These are phyloP conservation scores for Mungos mungo DNA, from an alignment of 2,113 vertebrate genomes.

Conservation along the genomic window DNA sequence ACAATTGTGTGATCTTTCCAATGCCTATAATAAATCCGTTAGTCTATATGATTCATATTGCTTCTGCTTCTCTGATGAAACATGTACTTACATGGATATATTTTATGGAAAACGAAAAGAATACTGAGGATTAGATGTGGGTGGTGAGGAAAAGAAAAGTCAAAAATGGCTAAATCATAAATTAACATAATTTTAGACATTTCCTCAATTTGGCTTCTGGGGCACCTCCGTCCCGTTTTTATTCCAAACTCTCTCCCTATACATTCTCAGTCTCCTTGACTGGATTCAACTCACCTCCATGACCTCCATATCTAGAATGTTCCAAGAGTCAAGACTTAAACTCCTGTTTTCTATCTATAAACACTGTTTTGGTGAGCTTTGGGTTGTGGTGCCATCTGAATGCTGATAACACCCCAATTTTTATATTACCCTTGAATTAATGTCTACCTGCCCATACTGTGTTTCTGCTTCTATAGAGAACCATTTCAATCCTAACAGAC, in stretches of 20 bases:
- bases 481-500: neutral
- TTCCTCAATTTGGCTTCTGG: neutral
- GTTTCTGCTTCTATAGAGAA: neutral
- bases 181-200: neutral
- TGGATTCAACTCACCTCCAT: neutral
- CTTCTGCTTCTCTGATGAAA: neutral
- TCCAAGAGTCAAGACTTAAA: neutral
- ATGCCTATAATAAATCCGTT: neutral
- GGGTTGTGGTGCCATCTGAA: neutral
- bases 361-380: neutral
- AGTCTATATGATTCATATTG: neutral
- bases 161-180: neutral
- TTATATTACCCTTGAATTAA: neutral
- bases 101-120: neutral
- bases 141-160: neutral
- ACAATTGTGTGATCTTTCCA: neutral
- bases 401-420: neutral
- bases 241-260: neutral
- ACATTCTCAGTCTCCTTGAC: neutral
- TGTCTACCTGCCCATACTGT: neutral
- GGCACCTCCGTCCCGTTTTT: neutral
- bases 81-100: neutral
- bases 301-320: neutral
- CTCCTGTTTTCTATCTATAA: neutral
- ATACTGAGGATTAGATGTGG: neutral